phyloP scores from a whole-genome alignment of 35 echinoderm and acorn worm species.

The Strongylocentrotus purpuratus region DNA sequence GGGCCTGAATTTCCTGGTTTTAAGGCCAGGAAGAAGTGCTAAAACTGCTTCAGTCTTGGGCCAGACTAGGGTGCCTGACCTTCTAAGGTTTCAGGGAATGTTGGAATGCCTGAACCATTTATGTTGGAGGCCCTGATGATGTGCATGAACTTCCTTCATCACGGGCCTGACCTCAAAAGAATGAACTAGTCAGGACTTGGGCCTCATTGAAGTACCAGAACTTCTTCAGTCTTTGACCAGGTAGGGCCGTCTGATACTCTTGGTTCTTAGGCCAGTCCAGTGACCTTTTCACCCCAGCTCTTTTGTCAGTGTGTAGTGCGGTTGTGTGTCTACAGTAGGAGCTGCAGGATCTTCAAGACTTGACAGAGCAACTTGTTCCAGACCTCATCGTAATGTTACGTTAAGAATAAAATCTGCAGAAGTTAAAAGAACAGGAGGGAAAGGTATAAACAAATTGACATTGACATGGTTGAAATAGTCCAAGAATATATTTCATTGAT shows the following conservation, averaged over 20 bases:
- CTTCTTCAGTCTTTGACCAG: too few species aligned
- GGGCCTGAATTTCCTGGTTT: neutral
- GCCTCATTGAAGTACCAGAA: too few species aligned
- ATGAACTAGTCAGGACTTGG: too few species aligned
- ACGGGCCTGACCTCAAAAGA: too few species aligned
- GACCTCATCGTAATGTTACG: neutral
- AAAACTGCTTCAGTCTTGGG: neutral
- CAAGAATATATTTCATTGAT: too few species aligned
- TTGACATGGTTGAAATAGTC: neutral
- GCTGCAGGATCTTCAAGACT: neutral
- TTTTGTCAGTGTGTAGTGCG: neutral
- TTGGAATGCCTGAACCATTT: too few species aligned
- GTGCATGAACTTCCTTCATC: too few species aligned
- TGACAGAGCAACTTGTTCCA: neutral
- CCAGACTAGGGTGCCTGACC: neutral
- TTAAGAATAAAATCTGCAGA: neutral
- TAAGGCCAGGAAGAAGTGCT: neutral
- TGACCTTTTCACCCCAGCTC: neutral
- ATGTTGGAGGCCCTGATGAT: too few species aligned
- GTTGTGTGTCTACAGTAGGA: neutral
- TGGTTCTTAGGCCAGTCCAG: too few species aligned
- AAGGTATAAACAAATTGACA: neutral
- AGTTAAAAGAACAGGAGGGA: neutral
- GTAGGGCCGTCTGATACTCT: too few species aligned
- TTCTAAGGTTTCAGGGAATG: too few species aligned